Base-by-base conservation (phyloP, 1,140 invertebrate species). In the Philotrypesis tridentata region DNA sequence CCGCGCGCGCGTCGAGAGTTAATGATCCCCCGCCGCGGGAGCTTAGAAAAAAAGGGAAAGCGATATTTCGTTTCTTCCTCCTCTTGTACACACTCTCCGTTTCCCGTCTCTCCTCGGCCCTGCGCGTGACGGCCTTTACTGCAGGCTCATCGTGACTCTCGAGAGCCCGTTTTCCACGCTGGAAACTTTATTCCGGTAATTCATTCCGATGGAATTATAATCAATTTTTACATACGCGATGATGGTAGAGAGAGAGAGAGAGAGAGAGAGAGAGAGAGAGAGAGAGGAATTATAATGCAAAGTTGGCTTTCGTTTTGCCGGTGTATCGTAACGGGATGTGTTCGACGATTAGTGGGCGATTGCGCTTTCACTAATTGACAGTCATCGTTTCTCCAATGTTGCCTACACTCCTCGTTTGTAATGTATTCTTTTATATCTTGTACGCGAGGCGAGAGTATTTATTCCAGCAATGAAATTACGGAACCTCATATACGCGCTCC, bases 21-120 rank as follows among this genome's bases (percentile, higher is more conserved):
- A 87, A 89, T 88, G 86, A 89, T 87, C 87, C 83, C 85, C 79
- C 81, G 83, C 79, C 65, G 76, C n/a, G 76, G 12, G 61, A 83
- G 83, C 70, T 83, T 76, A 85, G 82, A 83, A 84, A 82, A 74
- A 71, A n/a, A 81, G 65, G 73, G 70, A 73, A 67, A 33, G 60
- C 17, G 67, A 74, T 78, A 77, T 55, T 82, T 77, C 71, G 82
- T 68, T 80, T 82, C 80, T 81, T 79, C 82, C 75, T 80, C 74
- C 75, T 55, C 8, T 55, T 3, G 65, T 48, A 33, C n/a, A n/a
- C n/a, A n/a, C 5, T 4, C 7, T 21, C 37, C 21, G 48, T 55
- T 55, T 55, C 48, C 48, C 33, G 9, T 37, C 9, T 48, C 43
- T 55, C 4, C 40, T 14, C 11, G 40, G 21, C 14, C n/a, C 21